These are phyloP conservation scores for Phengaris arion DNA, from an alignment of 2,888 invertebrate species.

Conservation along the genomic window DNA sequence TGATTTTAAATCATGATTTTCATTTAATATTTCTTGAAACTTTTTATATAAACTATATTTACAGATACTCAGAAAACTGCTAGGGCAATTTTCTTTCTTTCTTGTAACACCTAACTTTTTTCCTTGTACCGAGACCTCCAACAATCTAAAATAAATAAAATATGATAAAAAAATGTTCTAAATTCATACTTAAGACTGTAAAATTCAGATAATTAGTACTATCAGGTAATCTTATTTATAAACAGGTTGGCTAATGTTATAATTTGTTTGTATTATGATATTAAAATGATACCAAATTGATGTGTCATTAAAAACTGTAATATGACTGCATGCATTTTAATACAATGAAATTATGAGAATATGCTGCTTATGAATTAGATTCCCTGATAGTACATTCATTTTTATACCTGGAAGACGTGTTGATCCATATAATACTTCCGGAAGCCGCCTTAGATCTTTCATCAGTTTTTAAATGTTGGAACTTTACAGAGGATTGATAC, in stretches of 20 bases:
- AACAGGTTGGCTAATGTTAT: too few species aligned
- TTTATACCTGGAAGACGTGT: constrained; percentile 48
- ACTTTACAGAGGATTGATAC: constrained; percentile 52
- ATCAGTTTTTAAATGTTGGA: constrained; percentile 48
- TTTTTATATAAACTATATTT: constrained; percentile 75
- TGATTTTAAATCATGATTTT: constrained; percentile 47
- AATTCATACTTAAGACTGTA: too few species aligned
- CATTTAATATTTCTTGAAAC: constrained; percentile 65
- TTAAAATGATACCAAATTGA: too few species aligned
- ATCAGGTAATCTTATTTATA: too few species aligned
- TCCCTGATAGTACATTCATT: neutral
- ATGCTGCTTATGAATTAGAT: too few species aligned
- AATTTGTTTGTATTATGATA: too few species aligned
- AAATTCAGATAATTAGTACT: too few species aligned
- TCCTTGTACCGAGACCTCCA: constrained; percentile 88
- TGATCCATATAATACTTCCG: constrained; percentile 64
- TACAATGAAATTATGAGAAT: too few species aligned
- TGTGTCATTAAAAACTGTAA: too few species aligned
- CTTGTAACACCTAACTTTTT: constrained; percentile 88
- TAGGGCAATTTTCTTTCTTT: constrained; percentile 70
- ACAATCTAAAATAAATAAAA: constrained; percentile 67
- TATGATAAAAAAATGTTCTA: neutral
- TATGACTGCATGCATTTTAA: too few species aligned
- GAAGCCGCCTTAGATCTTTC: constrained; percentile 52
- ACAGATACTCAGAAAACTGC: constrained; percentile 72